Percentiles rank a stretch among this genome's conserved stretches.
These are phyloP conservation scores for Haliclona indistincta DNA, from an alignment of 37 sponge, comb jelly and placozoan genomes.

Conservation along the genomic window DNA sequence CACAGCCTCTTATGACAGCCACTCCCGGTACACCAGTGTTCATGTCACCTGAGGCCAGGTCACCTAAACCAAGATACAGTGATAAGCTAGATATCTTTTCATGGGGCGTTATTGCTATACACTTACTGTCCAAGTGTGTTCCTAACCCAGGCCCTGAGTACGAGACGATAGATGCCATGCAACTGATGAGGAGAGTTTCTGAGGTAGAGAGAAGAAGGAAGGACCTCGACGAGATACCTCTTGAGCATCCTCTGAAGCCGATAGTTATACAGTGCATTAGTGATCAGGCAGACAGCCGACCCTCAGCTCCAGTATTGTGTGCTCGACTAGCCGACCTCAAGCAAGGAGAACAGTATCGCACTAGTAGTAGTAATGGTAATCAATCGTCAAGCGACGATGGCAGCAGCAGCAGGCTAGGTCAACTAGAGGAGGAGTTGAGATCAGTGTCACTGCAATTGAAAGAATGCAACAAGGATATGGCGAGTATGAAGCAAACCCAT, in stretches of 20 bases:
- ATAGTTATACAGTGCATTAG: slow-evolving; percentile 16
- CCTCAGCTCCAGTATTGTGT: slow-evolving; percentile 23
- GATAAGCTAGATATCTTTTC: slow-evolving; percentile 65
- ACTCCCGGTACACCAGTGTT: slow-evolving; percentile 61
- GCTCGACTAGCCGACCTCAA: slow-evolving; percentile 8
- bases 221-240: slow-evolving; percentile 4
- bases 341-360: slow-evolving; percentile 1
- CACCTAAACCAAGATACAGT: slow-evolving; percentile 32
- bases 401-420: no score
- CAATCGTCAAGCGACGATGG: no score
- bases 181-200: slow-evolving; percentile 22
- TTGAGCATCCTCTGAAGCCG: slow-evolving; percentile 5
- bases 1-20: slow-evolving; percentile 35
- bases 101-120: slow-evolving; percentile 50
- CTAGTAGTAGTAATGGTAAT: no score
- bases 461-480: no score
- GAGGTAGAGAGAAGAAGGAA: slow-evolving; percentile 31
- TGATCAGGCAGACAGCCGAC: slow-evolving; percentile 13
- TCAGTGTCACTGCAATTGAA: no score
- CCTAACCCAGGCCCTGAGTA: slow-evolving; percentile 41
- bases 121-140: slow-evolving; percentile 50
- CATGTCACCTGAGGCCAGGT: slow-evolving; percentile 72
- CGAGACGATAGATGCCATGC: not conserved
- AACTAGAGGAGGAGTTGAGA: no score
- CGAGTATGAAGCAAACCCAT: no score